Percentiles rank a stretch among this genome's conserved stretches.
These are phyloP conservation scores for Hippocampus comes DNA, from an alignment of 2,113 vertebrate genomes.

Conservation along the genomic window DNA sequence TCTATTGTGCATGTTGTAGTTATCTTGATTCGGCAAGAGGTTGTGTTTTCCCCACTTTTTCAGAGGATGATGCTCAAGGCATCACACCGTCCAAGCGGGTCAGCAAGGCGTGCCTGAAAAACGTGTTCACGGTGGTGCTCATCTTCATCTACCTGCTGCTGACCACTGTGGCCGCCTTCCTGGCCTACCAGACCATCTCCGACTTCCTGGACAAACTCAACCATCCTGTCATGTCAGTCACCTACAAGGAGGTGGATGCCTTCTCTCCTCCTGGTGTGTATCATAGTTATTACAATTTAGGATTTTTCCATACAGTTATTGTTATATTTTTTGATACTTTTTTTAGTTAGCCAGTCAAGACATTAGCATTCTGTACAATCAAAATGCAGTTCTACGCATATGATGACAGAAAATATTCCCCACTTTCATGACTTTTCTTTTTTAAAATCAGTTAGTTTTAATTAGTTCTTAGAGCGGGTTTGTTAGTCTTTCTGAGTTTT, in stretches of 20 bases:
- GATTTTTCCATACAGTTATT: too few species aligned
- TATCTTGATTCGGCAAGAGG: background rate
- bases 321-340: too few species aligned
- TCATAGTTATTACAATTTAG: too few species aligned
- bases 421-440: too few species aligned
- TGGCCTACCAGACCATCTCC: constrained; percentile 93
- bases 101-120: constrained; percentile 91
- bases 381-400: too few species aligned
- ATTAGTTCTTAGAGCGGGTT: too few species aligned
- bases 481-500: too few species aligned
- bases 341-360: too few species aligned
- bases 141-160: constrained; percentile 92
- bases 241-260: constrained; percentile 88
- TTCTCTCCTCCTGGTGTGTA: constrained; percentile 86
- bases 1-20: too few species aligned
- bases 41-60: background rate
- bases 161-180: constrained; percentile 86
- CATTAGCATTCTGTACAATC: too few species aligned
- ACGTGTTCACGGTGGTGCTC: constrained; percentile 86
- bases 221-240: constrained; percentile 95
- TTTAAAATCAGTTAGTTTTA: too few species aligned
- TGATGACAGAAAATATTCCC: too few species aligned
- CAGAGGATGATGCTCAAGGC: constrained; percentile 71
- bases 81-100: constrained; percentile 70
- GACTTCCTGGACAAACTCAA: constrained; percentile 91